Evolutionary conservation across 2,888 invertebrate species (phyloP), one percentile per base, ranked within the genome.

Genomic region (Isoperla grammatica): DNA sequence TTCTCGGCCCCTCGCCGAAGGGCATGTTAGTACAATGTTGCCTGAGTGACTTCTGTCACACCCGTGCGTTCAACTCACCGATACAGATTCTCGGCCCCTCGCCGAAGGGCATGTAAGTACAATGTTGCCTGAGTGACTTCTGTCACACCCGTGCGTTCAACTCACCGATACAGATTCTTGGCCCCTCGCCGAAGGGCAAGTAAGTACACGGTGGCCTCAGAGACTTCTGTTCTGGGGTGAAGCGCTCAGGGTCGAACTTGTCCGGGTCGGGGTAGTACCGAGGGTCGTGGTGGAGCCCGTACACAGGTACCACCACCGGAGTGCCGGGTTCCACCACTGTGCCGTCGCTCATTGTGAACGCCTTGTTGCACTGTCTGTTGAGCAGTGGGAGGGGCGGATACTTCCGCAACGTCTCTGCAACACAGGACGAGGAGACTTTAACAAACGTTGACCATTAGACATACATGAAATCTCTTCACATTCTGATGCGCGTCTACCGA

Each of bases 231-330:
- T 74, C 72, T 0, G 70, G 59, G 17, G 69, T 67, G 70, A 80
- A 81, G 63, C 80, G 71, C 39, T 78, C 76, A 1, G 79, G 79
- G 58, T 77, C 72, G 66, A 79, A 80, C 49, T 70, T 71, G 42
- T 73, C 71, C 5, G 79, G 78, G 11, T 78, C 68, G 0, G 73
- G 70, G 64, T 74, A 79, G 63, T 75, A 71, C 49, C 72, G 68
- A 8, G 72, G 70, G 64, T 78, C 77, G 35, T 72, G 66, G 62
- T 79, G 78, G 22, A 79, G 70, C 5, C 73, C 75, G 13, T 67
- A 57, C n/a, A 70, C 66, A 0, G 76, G 72, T 13, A 78, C 62
- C 0, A 72, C 20, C 2, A 77, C 67, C 1, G 68, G 66, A 8
- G 67, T 67, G 0, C 72, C 74, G 61, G 75, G 74, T 37, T 74